Conservation (phyloP, 2,113 vertebrate species). For the Hystrix brachyura region DNA sequence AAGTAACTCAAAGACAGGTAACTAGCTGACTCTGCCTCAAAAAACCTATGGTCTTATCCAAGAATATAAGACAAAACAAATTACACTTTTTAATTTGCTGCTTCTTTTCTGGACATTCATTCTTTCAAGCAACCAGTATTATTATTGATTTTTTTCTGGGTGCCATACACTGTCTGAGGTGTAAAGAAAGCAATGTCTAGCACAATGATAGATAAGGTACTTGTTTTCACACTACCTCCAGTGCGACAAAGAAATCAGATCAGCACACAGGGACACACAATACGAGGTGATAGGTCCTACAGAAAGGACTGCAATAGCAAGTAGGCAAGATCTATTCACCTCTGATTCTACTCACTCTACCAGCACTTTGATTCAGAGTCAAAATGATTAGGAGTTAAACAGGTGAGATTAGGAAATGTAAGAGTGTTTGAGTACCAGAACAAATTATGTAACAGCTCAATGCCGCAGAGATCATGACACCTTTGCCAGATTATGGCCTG, state of each 20-base stretch:
- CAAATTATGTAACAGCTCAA: neutral
- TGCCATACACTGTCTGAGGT: too few relatives aligned
- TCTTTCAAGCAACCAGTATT: neutral
- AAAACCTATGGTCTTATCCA: neutral
- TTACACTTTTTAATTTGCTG: neutral
- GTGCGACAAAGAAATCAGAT: neutral
- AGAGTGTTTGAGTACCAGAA: neutral
- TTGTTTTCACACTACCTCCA: neutral
- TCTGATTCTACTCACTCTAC: neutral
- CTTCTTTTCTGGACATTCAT: neutral
- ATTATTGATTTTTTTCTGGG: neutral
- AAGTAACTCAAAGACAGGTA: neutral
- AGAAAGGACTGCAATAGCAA: neutral
- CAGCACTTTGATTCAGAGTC: neutral
- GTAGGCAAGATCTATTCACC: neutral
- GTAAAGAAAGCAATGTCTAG: neutral
- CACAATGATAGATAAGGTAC: neutral
- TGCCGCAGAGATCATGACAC: accelerated
- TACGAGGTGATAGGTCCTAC: neutral
- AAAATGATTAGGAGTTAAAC: neutral
- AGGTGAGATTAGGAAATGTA: neutral
- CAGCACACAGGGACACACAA: neutral
- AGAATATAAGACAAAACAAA: neutral
- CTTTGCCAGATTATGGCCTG: neutral
- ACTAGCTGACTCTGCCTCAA: neutral